Evolutionary conservation across 2,888 invertebrate species (phyloP).

Genomic region (Drosophila subquinaria): DNA sequence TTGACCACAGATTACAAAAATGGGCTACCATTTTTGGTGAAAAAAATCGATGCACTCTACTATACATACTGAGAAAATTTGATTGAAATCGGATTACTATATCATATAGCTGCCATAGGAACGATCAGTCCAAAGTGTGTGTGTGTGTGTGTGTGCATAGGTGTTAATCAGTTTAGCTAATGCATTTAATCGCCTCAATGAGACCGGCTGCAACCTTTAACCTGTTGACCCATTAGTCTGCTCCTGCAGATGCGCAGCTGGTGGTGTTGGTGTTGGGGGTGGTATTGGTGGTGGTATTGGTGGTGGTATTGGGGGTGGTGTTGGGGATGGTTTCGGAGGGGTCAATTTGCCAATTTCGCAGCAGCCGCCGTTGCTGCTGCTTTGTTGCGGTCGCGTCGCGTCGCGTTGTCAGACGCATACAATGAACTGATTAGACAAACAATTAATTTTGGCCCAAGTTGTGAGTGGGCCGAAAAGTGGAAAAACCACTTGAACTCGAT

Average conservation of each 20-base stretch:
- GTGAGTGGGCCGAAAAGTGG: constrained; percentile 57
- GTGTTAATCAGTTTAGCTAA: constrained; percentile 24
- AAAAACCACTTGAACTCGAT: constrained; percentile 76
- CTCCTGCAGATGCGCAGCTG: constrained; percentile 1
- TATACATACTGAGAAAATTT: too few relatives aligned
- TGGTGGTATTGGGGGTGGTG: not conserved
- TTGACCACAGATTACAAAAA: too few relatives aligned
- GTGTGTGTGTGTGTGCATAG: not conserved
- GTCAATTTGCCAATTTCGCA: constrained; percentile 31
- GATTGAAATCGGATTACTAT: too few relatives aligned
- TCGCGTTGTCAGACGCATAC: constrained; percentile 53
- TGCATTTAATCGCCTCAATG: constrained; percentile 9
- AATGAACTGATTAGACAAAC: constrained; percentile 80
- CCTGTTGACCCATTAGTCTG: constrained; percentile 44
- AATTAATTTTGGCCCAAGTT: constrained; percentile 75
- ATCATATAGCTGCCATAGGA: too few relatives aligned
- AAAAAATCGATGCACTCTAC: too few relatives aligned
- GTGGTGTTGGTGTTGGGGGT: not conserved
- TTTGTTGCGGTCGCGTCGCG: constrained; percentile 25
- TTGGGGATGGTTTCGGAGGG: not conserved
- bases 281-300: too few relatives aligned
- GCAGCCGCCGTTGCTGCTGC: constrained; percentile 1
- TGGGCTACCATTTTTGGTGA: too few relatives aligned
- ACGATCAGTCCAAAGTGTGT: too few relatives aligned
- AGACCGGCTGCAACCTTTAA: constrained; percentile 21